Conservation (phyloP, 2,888 invertebrate species). For the Thereva unica region DNA sequence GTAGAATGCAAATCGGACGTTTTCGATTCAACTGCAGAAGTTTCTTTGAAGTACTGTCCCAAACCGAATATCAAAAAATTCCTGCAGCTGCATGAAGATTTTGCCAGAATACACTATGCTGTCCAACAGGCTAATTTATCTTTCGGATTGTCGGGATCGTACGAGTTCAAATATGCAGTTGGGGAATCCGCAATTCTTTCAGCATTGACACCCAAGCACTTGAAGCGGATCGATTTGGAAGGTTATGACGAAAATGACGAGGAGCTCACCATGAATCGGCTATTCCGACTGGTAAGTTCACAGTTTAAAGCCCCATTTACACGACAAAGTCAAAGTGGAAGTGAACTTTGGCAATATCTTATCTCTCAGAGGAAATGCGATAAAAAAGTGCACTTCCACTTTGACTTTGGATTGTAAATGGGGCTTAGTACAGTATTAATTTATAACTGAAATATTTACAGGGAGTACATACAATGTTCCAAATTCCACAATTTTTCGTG, state of each 20-base stretch:
- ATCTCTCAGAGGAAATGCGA: no score
- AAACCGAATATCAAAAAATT: constrained; percentile 54
- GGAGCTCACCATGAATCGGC: constrained; percentile 61
- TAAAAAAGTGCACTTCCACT: no score
- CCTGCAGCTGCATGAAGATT: constrained; percentile 56
- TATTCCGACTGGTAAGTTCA: constrained; percentile 55
- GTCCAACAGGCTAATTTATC: constrained; percentile 50
- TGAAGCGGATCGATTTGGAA: constrained; percentile 67
- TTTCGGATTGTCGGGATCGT: constrained; percentile 54
- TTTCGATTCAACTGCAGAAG: constrained; percentile 54
- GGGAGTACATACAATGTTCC: no score
- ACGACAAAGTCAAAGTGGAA: no score
- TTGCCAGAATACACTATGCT: constrained; percentile 54
- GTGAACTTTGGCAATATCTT: no score
- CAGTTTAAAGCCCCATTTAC: no score
- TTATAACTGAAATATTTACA: no score
- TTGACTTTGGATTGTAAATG: no score
- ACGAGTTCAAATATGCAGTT: constrained; percentile 53
- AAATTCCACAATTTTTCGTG: no score
- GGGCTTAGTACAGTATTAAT: no score
- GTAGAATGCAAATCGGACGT: constrained; percentile 53
- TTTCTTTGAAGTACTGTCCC: constrained; percentile 54
- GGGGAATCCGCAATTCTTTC: constrained; percentile 58
- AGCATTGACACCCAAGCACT: constrained; percentile 70
- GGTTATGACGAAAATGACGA: constrained; percentile 67